Conservation (phyloP, 1,140 invertebrate genomes). For the Piezodorus guildinii region DNA sequence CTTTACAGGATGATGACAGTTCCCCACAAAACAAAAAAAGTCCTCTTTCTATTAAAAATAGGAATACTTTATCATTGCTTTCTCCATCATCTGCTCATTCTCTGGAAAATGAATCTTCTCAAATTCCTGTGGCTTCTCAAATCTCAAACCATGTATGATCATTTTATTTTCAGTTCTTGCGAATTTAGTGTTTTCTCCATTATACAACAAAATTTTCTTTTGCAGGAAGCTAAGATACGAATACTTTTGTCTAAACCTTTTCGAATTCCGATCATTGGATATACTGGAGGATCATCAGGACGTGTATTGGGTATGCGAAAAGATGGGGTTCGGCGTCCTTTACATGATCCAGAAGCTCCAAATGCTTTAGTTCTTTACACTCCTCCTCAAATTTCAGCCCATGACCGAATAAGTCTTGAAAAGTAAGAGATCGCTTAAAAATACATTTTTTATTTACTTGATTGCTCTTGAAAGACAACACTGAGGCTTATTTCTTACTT, state of each 20-base stretch:
- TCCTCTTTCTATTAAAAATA: slow-evolving; percentile 26
- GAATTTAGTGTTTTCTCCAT: no score
- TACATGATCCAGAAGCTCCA: slow-evolving; percentile 90
- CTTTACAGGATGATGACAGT: slow-evolving; percentile 32
- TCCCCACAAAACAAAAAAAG: slow-evolving; percentile 19
- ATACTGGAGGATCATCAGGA: slow-evolving; percentile 51
- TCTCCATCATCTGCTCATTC: no score
- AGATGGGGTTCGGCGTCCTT: slow-evolving; percentile 52
- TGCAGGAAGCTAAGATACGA: slow-evolving; percentile 64
- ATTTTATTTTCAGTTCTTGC: no score
- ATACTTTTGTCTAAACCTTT: slow-evolving; percentile 82
- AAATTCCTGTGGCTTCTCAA: no score
- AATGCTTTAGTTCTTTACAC: slow-evolving; percentile 83
- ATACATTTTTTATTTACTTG: no score
- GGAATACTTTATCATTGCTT: neutral
- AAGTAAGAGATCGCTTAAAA: slow-evolving; percentile 36
- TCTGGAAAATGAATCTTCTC: no score
- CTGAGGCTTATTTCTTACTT: no score
- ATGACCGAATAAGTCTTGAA: slow-evolving; percentile 70
- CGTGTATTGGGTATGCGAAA: slow-evolving; percentile 63
- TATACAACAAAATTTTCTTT: slow-evolving; percentile 13
- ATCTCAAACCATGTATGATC: no score
- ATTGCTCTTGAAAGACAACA: no score
- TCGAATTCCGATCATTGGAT: slow-evolving; percentile 88
- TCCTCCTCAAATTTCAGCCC: slow-evolving; percentile 69